Percentiles rank a stretch among this genome's conserved stretches.
These are phyloP conservation scores for Leucophenga maculata DNA, from an alignment of 2,888 invertebrate genomes.

Conservation along the genomic window DNA sequence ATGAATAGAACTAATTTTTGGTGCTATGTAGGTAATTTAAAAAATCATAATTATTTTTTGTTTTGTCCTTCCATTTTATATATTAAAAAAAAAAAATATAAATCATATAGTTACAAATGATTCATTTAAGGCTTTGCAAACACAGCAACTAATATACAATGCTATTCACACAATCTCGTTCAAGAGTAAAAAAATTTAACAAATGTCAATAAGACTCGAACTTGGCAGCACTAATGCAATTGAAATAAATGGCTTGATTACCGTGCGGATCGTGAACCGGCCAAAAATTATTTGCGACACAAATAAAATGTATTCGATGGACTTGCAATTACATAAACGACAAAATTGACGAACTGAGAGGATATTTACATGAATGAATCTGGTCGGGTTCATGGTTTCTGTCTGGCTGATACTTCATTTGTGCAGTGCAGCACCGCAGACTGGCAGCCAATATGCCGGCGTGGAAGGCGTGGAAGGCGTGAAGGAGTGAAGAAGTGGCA, in stretches of 20 bases:
- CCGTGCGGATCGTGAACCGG: too few relatives aligned
- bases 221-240: neutral
- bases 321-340: too few relatives aligned
- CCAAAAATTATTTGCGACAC: constrained; percentile 42
- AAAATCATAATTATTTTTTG: too few relatives aligned
- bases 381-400: neutral
- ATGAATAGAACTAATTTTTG: too few relatives aligned
- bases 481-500: constrained; percentile 1
- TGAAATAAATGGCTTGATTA: constrained; percentile 8
- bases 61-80: too few relatives aligned
- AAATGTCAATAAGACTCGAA: neutral
- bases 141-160: neutral
- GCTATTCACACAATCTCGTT: neutral
- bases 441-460: constrained; percentile 15
- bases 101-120: too few relatives aligned
- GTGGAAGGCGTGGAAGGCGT: neutral
- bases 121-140: neutral
- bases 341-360: too few relatives aligned
- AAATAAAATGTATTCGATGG: neutral
- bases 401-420: constrained; percentile 37
- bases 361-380: too few relatives aligned
- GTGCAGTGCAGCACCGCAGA: constrained; percentile 17
- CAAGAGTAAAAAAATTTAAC: neutral
- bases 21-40: too few relatives aligned
- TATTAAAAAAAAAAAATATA: too few relatives aligned